Evolutionary conservation across 2,888 invertebrate genomes (phyloP).

Genomic region (Cryptus armator): DNA sequence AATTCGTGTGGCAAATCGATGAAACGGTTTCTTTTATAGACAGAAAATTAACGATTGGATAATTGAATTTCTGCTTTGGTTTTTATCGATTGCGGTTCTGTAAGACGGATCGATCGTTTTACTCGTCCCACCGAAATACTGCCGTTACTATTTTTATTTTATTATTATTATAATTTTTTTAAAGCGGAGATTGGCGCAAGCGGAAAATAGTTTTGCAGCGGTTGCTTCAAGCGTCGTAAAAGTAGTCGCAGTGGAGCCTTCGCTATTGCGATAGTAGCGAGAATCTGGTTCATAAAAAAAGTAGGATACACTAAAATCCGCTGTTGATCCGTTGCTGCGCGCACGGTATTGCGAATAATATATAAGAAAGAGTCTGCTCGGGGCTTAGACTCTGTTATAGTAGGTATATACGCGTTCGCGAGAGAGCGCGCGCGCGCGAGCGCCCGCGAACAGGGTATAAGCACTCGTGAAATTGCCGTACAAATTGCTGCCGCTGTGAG

Average conservation of each 20-base stretch:
- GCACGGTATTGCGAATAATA: constrained; percentile 51
- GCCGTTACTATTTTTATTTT: constrained; percentile 39
- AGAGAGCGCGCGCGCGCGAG: constrained; percentile 38
- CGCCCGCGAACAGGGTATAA: constrained; percentile 67
- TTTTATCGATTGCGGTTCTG: neutral
- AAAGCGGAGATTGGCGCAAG: constrained; percentile 47
- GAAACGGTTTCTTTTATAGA: neutral
- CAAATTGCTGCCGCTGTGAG: constrained; percentile 72
- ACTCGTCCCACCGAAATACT: constrained; percentile 50
- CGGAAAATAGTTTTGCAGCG: constrained; percentile 53
- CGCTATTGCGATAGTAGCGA: constrained; percentile 56
- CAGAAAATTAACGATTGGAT: neutral
- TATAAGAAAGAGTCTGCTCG: constrained; percentile 50
- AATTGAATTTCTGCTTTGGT: neutral
- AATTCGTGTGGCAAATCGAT: too few species aligned
- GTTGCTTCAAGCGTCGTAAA: constrained; percentile 50
- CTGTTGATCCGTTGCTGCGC: constrained; percentile 46
- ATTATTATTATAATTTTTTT: constrained; percentile 18
- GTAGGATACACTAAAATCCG: constrained; percentile 59
- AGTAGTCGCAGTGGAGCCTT: constrained; percentile 50
- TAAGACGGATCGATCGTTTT: neutral
- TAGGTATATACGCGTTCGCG: constrained; percentile 6
- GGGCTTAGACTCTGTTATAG: constrained; percentile 8
- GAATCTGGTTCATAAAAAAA: constrained; percentile 65
- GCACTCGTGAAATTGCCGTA: constrained; percentile 72